Conservation (phyloP, 2,113 vertebrate genomes). For the Notiomystis cincta region DNA sequence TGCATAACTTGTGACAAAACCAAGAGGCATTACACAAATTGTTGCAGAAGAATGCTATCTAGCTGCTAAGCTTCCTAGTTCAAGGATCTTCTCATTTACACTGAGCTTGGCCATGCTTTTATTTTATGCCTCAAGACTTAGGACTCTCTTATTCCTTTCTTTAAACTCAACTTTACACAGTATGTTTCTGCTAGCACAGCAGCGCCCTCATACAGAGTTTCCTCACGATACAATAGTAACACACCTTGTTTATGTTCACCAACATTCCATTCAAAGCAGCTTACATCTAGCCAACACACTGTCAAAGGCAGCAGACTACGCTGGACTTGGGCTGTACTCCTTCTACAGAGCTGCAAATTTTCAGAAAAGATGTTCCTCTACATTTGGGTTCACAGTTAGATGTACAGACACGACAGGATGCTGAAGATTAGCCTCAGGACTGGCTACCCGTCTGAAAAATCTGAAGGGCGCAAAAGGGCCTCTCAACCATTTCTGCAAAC, state of each 20-base stretch:
- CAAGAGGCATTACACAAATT: not conserved
- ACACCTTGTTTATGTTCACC: not conserved
- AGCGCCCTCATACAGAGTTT: not conserved
- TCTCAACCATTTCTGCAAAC: not conserved
- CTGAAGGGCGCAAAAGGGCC: not conserved
- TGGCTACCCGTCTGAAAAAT: not conserved
- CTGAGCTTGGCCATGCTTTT: not conserved
- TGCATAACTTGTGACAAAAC: not conserved
- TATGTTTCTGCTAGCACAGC: not conserved
- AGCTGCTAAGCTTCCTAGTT: not conserved
- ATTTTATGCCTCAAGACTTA: not conserved
- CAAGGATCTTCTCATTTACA: not conserved
- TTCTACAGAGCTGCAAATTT: not conserved
- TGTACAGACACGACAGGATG: not conserved
- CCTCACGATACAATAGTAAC: not conserved
- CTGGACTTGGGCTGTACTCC: not conserved
- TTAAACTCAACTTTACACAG: not conserved
- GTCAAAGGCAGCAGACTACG: rapidly evolving
- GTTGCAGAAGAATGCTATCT: not conserved
- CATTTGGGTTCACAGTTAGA: not conserved
- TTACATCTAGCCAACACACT: not conserved
- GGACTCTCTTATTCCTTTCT: not conserved
- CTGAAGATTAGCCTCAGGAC: not conserved
- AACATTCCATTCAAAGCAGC: not conserved
- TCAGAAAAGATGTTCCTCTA: not conserved